Evolutionary conservation across 1,140 invertebrate genomes (phyloP).

Genomic region (Vanessa atalanta): DNA sequence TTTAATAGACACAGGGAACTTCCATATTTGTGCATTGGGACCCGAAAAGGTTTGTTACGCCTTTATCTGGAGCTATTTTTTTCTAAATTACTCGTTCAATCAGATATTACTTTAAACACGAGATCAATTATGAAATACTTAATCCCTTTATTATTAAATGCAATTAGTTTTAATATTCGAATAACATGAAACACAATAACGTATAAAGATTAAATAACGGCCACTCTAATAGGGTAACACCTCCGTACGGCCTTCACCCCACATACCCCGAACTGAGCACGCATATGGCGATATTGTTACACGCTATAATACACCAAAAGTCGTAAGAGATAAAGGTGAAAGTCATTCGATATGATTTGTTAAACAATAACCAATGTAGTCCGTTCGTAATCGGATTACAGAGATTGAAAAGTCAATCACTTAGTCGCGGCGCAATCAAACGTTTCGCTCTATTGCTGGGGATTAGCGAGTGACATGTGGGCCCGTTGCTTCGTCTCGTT

Average conservation of each 20-base stretch:
- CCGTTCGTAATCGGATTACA: constrained; percentile 71
- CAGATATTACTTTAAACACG: background rate
- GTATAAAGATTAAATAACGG: constrained; percentile 44
- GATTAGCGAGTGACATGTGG: constrained; percentile 46
- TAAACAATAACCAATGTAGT: constrained; percentile 41
- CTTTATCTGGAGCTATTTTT: too few relatives aligned
- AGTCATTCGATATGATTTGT: constrained; percentile 31
- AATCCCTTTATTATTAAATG: constrained; percentile 15
- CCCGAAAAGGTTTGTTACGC: too few relatives aligned
- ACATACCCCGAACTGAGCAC: constrained; percentile 17
- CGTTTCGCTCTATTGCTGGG: constrained; percentile 55
- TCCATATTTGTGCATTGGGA: too few relatives aligned
- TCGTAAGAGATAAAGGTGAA: constrained; percentile 27
- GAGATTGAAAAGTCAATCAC: constrained; percentile 80
- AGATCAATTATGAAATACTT: background rate
- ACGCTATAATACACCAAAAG: constrained; percentile 30
- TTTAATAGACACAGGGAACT: too few relatives aligned
- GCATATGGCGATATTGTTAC: constrained; percentile 37
- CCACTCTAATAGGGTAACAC: constrained; percentile 51
- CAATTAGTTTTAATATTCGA: constrained; percentile 28
- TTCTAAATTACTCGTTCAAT: too few relatives aligned
- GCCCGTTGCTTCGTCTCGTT: constrained; percentile 41
- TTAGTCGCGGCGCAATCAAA: constrained; percentile 71
- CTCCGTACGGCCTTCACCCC: constrained; percentile 45
- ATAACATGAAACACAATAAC: constrained; percentile 33